Evolutionary conservation across 2,797 vertebrate species (phyloP).

Genomic region (Melanotaenia pygmaea): DNA sequence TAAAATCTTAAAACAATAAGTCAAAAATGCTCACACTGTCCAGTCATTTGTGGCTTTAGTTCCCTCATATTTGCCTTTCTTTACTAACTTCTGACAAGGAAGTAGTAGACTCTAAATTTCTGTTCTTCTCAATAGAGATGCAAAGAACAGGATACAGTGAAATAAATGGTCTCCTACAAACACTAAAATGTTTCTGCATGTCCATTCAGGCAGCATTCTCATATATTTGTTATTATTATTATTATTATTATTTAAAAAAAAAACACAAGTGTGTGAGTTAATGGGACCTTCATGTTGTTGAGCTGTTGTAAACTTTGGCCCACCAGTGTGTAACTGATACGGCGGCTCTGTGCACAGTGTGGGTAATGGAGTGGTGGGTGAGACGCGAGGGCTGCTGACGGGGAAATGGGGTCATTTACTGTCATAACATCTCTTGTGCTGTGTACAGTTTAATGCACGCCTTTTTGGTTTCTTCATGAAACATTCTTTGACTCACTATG

Average conservation of each 20-base stretch:
- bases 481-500: conserved; percentile 40
- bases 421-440: conserved; percentile 41
- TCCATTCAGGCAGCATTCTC: not conserved
- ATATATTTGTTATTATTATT: not conserved
- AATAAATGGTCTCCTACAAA: not conserved
- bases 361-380: conserved; percentile 72
- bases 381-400: conserved; percentile 45
- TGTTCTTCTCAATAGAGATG: not conserved
- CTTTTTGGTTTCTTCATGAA: conserved; percentile 62
- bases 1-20: not conserved
- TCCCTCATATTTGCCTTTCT: not conserved
- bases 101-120: not conserved
- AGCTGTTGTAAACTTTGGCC: conserved; percentile 37
- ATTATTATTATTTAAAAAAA: not conserved
- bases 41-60: not conserved
- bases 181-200: not conserved
- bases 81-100: not conserved
- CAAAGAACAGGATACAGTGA: not conserved
- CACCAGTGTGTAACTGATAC: conserved; percentile 60
- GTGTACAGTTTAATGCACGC: conserved; percentile 30
- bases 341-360: conserved; percentile 63
- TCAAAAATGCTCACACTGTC: not conserved
- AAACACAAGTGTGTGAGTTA: not conserved
- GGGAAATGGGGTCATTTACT: conserved; percentile 67
- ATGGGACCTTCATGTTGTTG: conserved; percentile 2